A percentile compares a stretch with the other conserved stretches of the same genome.
Evolutionary conservation across 1,140 invertebrate species (phyloP).

Genomic region (Bombus breviceps): DNA sequence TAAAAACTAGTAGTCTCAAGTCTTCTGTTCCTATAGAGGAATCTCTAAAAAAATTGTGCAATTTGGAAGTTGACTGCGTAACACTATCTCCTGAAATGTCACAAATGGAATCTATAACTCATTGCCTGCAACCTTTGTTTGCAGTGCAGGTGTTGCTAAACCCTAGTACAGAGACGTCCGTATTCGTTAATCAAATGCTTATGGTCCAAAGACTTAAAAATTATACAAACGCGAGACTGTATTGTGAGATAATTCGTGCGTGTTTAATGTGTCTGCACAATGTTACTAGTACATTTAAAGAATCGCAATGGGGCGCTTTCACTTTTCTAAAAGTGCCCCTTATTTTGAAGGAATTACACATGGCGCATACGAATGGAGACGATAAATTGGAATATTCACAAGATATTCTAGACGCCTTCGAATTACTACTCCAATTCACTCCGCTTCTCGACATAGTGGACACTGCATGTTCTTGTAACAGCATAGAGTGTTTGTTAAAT

Average conservation of each 20-base stretch:
- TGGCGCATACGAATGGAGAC: constrained; percentile 80
- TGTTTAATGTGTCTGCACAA: constrained; percentile 94
- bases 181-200: constrained; percentile 90
- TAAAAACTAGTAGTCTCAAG: constrained; percentile 85
- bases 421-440: constrained; percentile 90
- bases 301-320: constrained; percentile 96
- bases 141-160: constrained; percentile 89
- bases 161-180: constrained; percentile 89
- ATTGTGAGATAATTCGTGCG: constrained; percentile 94
- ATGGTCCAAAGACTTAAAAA: constrained; percentile 93
- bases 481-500: constrained; percentile 91
- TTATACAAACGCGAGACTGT: constrained; percentile 88
- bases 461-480: constrained; percentile 93
- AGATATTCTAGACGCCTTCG: constrained; percentile 91
- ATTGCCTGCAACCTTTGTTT: constrained; percentile 89
- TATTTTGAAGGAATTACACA: constrained; percentile 88
- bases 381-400: constrained; percentile 86
- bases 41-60: constrained; percentile 84
- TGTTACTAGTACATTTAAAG: constrained; percentile 88
- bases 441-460: constrained; percentile 95
- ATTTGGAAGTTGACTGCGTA: constrained; percentile 86
- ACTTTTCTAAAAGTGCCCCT: constrained; percentile 95
- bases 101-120: constrained; percentile 87
- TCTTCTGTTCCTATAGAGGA: constrained; percentile 84
- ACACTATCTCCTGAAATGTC: constrained; percentile 81